phyloP scores from a whole-genome alignment of 2,797 vertebrate species.

The Oreortyx pictus region DNA sequence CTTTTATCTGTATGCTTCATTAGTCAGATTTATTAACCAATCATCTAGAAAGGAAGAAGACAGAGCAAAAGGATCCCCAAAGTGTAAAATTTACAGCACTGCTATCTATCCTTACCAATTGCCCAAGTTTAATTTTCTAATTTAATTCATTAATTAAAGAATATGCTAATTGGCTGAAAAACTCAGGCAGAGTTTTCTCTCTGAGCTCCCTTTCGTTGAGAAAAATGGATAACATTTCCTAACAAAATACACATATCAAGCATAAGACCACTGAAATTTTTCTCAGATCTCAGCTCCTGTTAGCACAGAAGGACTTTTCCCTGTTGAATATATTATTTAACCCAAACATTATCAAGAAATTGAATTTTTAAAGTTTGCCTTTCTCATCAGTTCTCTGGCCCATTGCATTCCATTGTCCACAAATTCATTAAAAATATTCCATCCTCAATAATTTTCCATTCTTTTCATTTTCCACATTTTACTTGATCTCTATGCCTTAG shows the following conservation, averaged over 20 bases:
- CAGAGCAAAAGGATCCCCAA: constrained; percentile 66
- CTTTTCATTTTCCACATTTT: constrained; percentile 32
- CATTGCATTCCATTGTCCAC: neutral
- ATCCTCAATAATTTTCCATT: neutral
- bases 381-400: neutral
- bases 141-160: constrained; percentile 75
- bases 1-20: constrained; percentile 67
- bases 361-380: constrained; percentile 2
- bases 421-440: constrained; percentile 9
- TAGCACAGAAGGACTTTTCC: neutral
- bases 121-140: constrained; percentile 69
- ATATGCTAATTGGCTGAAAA: constrained; percentile 70
- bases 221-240: neutral
- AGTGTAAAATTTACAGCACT: constrained; percentile 67
- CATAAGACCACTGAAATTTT: constrained; percentile 29
- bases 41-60: constrained; percentile 61
- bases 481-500: neutral
- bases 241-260: constrained; percentile 29
- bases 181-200: constrained; percentile 41
- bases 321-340: constrained; percentile 9
- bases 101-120: constrained; percentile 66
- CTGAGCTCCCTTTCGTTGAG: constrained; percentile 37
- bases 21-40: constrained; percentile 73
- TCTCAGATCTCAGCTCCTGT: constrained; percentile 6
- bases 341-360: constrained; percentile 19